Evolutionary conservation across 1,140 invertebrate species (phyloP).

Genomic region (Orchestia grillus): DNA sequence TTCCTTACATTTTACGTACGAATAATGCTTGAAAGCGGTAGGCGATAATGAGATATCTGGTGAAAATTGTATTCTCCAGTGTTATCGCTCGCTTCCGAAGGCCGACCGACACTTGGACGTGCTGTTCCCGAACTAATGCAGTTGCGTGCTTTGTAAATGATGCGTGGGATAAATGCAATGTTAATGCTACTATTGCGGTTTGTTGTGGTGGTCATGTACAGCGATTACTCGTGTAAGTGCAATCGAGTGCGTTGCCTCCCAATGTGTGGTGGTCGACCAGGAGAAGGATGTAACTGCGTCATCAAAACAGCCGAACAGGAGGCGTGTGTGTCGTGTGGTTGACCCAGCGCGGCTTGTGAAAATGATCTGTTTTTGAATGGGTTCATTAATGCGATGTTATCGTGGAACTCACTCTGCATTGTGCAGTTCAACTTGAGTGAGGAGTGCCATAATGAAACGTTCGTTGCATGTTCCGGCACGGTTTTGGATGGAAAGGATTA

Average conservation of each 20-base stretch:
- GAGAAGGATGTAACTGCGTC: not conserved
- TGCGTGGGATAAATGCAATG: slow-evolving; percentile 7
- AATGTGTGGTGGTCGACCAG: not conserved
- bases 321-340: not conserved
- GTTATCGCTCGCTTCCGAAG: not conserved
- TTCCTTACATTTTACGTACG: not conserved
- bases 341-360: not conserved
- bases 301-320: not conserved
- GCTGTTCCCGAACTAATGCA: not conserved
- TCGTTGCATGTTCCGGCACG: not conserved
- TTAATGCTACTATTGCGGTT: not conserved
- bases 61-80: not conserved
- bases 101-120: not conserved
- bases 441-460: not conserved
- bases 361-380: not conserved
- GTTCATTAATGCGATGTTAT: not conserved
- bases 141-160: not conserved
- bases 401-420: not conserved
- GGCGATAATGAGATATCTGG: not conserved
- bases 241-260: not conserved
- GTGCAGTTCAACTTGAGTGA: not conserved
- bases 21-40: not conserved
- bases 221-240: not conserved
- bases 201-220: not conserved
- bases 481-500: not conserved